phyloP scores from a whole-genome alignment of 2,797 vertebrate genomes.

The Amblyraja radiata region DNA sequence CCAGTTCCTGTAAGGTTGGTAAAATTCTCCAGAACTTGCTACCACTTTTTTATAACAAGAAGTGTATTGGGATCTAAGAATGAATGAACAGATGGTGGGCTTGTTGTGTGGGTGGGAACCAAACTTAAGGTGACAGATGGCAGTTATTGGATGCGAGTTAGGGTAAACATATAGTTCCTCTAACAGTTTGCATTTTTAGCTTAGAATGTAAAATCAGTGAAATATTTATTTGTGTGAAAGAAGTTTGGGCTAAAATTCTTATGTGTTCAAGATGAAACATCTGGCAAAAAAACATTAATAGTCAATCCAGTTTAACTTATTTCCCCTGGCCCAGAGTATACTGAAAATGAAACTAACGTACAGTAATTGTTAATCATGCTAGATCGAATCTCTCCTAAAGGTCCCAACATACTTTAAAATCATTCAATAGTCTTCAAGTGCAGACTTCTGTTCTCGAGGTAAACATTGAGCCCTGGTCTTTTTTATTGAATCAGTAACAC shows the following conservation, averaged over 20 bases:
- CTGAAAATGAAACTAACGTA: background rate
- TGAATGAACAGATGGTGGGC: constrained; percentile 31
- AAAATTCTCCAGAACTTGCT: constrained; percentile 2
- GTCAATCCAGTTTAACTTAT: background rate
- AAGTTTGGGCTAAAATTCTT: background rate
- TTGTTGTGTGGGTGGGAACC: constrained; percentile 35
- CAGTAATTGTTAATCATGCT: background rate
- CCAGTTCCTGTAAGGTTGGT: background rate
- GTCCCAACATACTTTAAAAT: background rate
- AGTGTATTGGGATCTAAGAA: constrained; percentile 9
- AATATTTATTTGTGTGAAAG: background rate
- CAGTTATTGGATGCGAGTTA: background rate
- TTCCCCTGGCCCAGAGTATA: background rate
- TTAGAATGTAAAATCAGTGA: constrained; percentile 7
- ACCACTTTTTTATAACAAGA: background rate
- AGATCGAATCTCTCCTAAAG: background rate
- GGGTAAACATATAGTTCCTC: constrained; percentile 15
- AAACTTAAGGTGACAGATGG: constrained; percentile 35
- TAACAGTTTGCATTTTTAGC: constrained; percentile 11
- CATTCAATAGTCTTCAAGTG: background rate
- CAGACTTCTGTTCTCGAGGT: background rate
- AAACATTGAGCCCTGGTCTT: background rate
- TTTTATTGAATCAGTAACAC: background rate
- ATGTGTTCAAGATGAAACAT: background rate
- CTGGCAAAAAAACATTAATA: background rate